Evolutionary conservation across 2,797 vertebrate species (phyloP).

Genomic region (Rhincodon typus): DNA sequence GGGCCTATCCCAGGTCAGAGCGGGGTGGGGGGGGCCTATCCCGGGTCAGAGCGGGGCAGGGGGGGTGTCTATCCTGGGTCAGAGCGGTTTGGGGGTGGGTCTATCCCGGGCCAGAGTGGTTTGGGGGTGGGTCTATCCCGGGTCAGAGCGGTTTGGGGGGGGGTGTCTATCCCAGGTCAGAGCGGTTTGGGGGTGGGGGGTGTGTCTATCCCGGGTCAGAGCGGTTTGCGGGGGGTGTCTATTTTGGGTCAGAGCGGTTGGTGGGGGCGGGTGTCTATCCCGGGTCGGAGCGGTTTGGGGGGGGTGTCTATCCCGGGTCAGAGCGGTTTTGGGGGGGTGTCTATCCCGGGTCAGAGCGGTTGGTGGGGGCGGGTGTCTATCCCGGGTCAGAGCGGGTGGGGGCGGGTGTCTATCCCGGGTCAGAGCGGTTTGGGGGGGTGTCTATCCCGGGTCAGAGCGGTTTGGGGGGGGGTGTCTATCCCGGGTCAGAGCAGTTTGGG

Average conservation of each 20-base stretch:
- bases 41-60: background rate
- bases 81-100: background rate
- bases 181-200: background rate
- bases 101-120: background rate
- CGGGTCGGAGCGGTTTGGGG: constrained; percentile 31
- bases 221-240: too few relatives aligned
- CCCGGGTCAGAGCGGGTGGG: background rate
- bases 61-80: background rate
- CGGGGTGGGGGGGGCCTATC: background rate
- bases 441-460: constrained; percentile 39
- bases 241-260: too few relatives aligned
- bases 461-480: too few relatives aligned
- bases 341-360: background rate
- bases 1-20: constrained; percentile 3
- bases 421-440: constrained; percentile 43
- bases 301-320: background rate
- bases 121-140: background rate
- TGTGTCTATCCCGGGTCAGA: constrained; percentile 49
- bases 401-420: constrained; percentile 35
- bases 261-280: background rate
- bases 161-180: constrained; percentile 40
- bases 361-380: background rate
- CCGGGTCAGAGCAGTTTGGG: background rate
- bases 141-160: constrained; percentile 41
- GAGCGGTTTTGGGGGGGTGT: background rate